Percentiles rank a stretch among this genome's conserved stretches.
Evolutionary conservation across 2,888 invertebrate species (phyloP).

Genomic region (Crepidodera aurea): DNA sequence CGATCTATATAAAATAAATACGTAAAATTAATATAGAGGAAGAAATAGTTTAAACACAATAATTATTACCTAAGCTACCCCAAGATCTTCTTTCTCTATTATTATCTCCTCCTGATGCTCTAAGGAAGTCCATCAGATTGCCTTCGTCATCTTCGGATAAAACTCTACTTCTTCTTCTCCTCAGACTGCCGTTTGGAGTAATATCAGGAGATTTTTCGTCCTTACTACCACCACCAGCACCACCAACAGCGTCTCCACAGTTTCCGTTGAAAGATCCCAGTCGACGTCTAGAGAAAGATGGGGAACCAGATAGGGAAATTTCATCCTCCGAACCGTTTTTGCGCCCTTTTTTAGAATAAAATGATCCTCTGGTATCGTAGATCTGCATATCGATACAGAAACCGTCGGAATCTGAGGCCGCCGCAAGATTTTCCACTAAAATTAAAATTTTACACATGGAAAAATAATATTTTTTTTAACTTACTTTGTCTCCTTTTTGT

Average conservation of each 20-base stretch:
- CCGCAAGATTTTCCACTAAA: conserved; percentile 72
- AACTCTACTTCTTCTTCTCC: conserved; percentile 81
- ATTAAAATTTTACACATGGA: conserved; percentile 37
- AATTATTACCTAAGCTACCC: conserved; percentile 81
- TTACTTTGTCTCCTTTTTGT: conserved; percentile 69
- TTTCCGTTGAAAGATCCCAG: conserved; percentile 71
- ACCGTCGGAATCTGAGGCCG: conserved; percentile 76
- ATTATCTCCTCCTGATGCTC: conserved; percentile 79
- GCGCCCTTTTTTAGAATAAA: conserved; percentile 63
- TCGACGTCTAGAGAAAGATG: conserved; percentile 71
- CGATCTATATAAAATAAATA: conserved; percentile 69
- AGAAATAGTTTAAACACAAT: too few species aligned
- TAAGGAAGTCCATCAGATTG: conserved; percentile 84
- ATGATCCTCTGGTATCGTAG: conserved; percentile 75
- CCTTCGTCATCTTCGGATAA: conserved; percentile 85
- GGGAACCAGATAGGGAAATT: conserved; percentile 70
- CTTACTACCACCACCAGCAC: conserved; percentile 51
- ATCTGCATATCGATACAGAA: conserved; percentile 80
- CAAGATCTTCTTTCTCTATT: conserved; percentile 81
- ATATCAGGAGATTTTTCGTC: conserved; percentile 76
- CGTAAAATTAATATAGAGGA: not conserved
- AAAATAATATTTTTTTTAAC: conserved; percentile 38
- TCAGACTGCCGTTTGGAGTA: conserved; percentile 87
- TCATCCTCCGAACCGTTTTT: conserved; percentile 68
- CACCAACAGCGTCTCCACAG: conserved; percentile 49